Evolutionary conservation across 23 tunicate genomes (phyloP).

Genomic region (Aplidium turbinatum): DNA sequence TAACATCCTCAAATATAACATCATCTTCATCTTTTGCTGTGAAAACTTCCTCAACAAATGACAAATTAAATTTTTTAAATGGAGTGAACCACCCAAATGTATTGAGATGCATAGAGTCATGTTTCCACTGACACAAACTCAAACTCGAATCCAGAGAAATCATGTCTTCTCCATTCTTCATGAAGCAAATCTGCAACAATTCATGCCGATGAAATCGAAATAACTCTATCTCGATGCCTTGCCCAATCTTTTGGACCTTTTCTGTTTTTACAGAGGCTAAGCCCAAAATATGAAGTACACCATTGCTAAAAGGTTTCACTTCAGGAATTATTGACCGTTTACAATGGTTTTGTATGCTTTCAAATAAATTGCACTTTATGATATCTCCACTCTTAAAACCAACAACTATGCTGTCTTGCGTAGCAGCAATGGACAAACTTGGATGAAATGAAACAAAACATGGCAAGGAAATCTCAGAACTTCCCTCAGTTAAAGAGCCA

Average conservation of each 20-base stretch:
- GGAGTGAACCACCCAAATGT: conserved; percentile 76
- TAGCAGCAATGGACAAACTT: conserved; percentile 29
- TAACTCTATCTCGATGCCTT: conserved; percentile 46
- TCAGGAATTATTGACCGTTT: background rate
- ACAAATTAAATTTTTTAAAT: conserved; percentile 44
- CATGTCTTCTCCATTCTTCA: conserved; percentile 55
- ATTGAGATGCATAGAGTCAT: conserved; percentile 42
- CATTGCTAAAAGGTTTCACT: too few relatives aligned
- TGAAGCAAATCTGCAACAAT: conserved; percentile 31
- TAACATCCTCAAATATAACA: conserved; percentile 59
- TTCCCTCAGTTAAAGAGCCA: background rate
- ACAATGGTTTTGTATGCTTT: conserved; percentile 14
- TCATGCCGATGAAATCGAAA: conserved; percentile 54
- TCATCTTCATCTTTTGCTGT: conserved; percentile 42
- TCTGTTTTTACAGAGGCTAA: background rate
- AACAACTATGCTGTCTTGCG: conserved; percentile 58
- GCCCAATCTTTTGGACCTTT: conserved; percentile 49
- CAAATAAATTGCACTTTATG: conserved; percentile 50
- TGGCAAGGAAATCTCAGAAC: conserved; percentile 3
- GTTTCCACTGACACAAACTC: conserved; percentile 55
- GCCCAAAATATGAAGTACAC: background rate
- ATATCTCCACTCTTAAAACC: conserved; percentile 61
- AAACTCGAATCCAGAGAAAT: conserved; percentile 46
- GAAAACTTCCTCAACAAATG: conserved; percentile 58
- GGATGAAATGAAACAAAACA: conserved; percentile 40